Conservation (phyloP, 2,113 vertebrate genomes). For the Drymodes brunneopygia region DNA sequence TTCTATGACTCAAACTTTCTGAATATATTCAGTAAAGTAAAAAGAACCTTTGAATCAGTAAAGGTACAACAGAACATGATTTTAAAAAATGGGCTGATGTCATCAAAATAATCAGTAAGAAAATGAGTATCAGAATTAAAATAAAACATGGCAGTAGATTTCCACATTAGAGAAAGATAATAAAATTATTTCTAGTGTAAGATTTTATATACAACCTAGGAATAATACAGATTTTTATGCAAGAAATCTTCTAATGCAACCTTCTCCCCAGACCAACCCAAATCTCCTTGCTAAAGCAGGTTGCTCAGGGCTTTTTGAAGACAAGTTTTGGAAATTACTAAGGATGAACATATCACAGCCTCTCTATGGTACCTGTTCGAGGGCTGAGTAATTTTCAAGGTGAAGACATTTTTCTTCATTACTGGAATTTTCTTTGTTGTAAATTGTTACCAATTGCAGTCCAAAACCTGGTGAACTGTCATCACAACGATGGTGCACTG, state of each 20-base stretch:
- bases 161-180: neutral
- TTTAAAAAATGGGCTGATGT: neutral
- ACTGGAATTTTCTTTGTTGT: neutral
- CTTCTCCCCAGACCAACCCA: neutral
- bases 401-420: neutral
- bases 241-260: neutral
- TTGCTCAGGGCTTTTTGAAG: neutral
- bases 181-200: neutral
- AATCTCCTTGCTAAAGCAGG: neutral
- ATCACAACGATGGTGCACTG: fast-evolving
- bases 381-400: neutral
- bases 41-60: neutral
- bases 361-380: neutral
- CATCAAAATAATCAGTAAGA: neutral
- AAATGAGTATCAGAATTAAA: neutral
- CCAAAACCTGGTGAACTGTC: neutral
- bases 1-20: neutral
- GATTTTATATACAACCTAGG: neutral
- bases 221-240: neutral
- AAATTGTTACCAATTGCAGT: neutral
- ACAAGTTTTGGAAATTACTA: neutral
- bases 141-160: neutral
- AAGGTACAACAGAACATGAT: neutral
- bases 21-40: neutral
- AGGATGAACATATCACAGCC: neutral